phyloP scores from a whole-genome alignment of 2,888 invertebrate genomes.

The Sphaerophoria rueppellii region DNA sequence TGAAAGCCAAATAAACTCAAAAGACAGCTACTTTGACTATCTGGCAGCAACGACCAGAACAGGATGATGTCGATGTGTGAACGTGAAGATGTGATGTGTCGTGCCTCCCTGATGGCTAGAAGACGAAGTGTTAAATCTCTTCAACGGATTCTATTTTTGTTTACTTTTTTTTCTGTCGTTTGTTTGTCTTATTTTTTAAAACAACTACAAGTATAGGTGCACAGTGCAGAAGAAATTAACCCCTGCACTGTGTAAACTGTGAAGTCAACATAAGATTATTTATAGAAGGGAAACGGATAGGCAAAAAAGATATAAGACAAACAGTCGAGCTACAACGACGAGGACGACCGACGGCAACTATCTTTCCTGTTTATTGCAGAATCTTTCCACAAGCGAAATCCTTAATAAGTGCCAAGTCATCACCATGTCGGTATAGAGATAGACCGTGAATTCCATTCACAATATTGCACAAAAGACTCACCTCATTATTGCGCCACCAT shows the following conservation, averaged over 20 bases:
- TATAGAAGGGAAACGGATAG: conserved; percentile 47
- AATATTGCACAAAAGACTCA: conserved; percentile 39
- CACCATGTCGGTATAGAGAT: background rate
- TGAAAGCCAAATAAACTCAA: conserved; percentile 70
- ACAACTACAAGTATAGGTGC: conserved; percentile 27
- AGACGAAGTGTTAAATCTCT: conserved; percentile 16
- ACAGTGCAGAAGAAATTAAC: conserved; percentile 70
- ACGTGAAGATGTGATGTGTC: conserved; percentile 7
- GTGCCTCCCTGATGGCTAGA: background rate
- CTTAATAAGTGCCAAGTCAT: conserved; percentile 15
- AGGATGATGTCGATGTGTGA: conserved; percentile 34
- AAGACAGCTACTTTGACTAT: conserved; percentile 19
- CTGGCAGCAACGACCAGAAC: background rate
- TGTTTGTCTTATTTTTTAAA: conserved; percentile 39
- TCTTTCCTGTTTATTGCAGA: background rate
- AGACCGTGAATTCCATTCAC: conserved; percentile 59
- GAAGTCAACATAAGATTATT: conserved; percentile 51
- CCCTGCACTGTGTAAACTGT: conserved; percentile 36
- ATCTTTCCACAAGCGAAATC: conserved; percentile 36
- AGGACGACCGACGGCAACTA: background rate
- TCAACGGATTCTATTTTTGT: conserved; percentile 23
- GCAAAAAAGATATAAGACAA: conserved; percentile 22
- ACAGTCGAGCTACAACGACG: background rate
- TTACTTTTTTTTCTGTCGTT: conserved; percentile 51
- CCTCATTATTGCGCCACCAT: background rate